Conservation (phyloP, 2,888 invertebrate species). For the Sphecodes monilicornis region DNA sequence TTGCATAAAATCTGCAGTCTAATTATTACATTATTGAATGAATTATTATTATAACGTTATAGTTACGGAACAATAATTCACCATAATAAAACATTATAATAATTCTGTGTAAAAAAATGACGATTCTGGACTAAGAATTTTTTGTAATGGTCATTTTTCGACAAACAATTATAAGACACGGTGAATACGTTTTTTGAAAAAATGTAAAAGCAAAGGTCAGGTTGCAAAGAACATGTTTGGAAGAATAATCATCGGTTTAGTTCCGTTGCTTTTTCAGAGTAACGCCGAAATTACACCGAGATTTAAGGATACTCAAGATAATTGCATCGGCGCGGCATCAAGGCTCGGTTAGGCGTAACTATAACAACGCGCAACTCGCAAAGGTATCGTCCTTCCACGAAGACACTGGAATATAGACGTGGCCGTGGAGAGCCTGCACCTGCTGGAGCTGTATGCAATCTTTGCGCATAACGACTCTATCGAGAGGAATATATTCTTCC, state of each 20-base stretch:
- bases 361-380: slow-evolving; percentile 59
- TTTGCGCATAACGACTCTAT: slow-evolving; percentile 64
- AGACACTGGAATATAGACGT: slow-evolving; percentile 63
- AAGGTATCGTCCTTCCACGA: slow-evolving; percentile 61
- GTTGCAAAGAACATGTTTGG: not conserved
- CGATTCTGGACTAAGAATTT: too few species aligned
- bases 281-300: slow-evolving; percentile 32
- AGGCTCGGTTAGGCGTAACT: slow-evolving; percentile 52
- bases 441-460: slow-evolving; percentile 65
- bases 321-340: slow-evolving; percentile 47
- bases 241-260: slow-evolving; percentile 2
- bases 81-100: too few species aligned
- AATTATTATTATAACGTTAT: too few species aligned
- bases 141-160: too few species aligned
- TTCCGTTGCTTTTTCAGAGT: slow-evolving; percentile 1
- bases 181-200: not conserved
- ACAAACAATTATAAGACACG: not conserved
- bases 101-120: too few species aligned
- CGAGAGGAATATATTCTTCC: slow-evolving; percentile 59
- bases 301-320: slow-evolving; percentile 53
- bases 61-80: too few species aligned
- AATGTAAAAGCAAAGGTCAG: not conserved
- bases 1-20: too few species aligned
- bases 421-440: slow-evolving; percentile 56
- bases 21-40: too few species aligned